phyloP scores from a whole-genome alignment of 2,888 invertebrate species.

The Drosophila pseudotakahashii region DNA sequence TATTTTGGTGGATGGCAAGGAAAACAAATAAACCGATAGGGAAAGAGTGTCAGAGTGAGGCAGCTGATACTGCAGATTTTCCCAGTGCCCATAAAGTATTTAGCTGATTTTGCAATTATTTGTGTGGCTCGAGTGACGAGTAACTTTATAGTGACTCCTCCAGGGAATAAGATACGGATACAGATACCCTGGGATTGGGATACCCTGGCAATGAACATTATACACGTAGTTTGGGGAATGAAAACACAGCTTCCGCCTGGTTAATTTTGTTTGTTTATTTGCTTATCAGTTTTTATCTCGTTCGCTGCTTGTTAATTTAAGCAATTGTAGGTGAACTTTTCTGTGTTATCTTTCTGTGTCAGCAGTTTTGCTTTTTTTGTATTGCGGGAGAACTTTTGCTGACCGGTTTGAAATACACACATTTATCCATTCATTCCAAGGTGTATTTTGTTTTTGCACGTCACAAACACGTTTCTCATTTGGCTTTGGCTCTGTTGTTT shows the following conservation, averaged over 20 bases:
- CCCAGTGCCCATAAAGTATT: conserved; percentile 25
- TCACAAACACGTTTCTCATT: conserved; percentile 51
- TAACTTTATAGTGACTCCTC: conserved; percentile 36
- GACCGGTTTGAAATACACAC: conserved; percentile 40
- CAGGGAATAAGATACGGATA: conserved; percentile 2
- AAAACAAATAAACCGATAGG: conserved; percentile 41
- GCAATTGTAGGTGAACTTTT: conserved; percentile 49
- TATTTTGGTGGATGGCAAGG: conserved; percentile 53
- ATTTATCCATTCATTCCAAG: conserved; percentile 31
- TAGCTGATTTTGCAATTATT: conserved; percentile 61
- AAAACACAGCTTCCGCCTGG: conserved; percentile 60
- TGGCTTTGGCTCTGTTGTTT: conserved; percentile 45
- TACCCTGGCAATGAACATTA: conserved; percentile 54
- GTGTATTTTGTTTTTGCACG: conserved; percentile 43
- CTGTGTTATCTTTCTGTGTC: conserved; percentile 74
- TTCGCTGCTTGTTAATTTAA: conserved; percentile 45
- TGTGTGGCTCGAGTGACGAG: conserved; percentile 17
- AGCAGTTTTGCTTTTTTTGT: conserved; percentile 28
- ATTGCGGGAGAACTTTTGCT: conserved; percentile 25
- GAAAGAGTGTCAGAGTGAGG: conserved; percentile 8
- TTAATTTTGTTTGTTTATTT: conserved; percentile 58
- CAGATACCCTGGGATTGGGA: not conserved
- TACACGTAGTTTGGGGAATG: not conserved
- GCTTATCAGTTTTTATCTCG: conserved; percentile 48
- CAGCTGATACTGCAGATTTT: conserved; percentile 57